Percentiles rank a stretch among this genome's conserved stretches.
These are phyloP conservation scores for Cromileptes altivelis DNA, from an alignment of 2,113 vertebrate species.

Conservation along the genomic window DNA sequence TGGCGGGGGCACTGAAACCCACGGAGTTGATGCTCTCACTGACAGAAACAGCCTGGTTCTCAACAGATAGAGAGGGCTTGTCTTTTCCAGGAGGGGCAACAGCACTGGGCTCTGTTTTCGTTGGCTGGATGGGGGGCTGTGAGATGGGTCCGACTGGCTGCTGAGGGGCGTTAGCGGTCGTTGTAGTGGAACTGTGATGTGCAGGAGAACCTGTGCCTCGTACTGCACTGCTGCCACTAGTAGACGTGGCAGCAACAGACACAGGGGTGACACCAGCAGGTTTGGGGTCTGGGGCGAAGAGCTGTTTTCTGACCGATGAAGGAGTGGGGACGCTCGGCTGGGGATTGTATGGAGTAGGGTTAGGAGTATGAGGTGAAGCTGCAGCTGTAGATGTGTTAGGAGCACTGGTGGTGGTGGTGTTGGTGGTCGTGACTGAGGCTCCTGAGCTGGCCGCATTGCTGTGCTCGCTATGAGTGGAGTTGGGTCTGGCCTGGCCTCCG, in stretches of 20 bases:
- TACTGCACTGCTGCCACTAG: conserved; percentile 78
- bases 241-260: conserved; percentile 81
- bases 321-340: conserved; percentile 89
- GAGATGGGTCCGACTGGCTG: conserved; percentile 82
- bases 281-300: conserved; percentile 92
- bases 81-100: conserved; percentile 87
- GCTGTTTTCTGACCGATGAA: conserved; percentile 94
- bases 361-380: conserved; percentile 84
- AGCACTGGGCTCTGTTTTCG: conserved; percentile 88
- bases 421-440: conserved; percentile 47
- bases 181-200: conserved; percentile 75
- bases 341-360: conserved; percentile 84
- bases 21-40: conserved; percentile 75
- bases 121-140: conserved; percentile 60
- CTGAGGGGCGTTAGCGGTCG: conserved; percentile 84
- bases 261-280: conserved; percentile 75
- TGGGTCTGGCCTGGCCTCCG: conserved; percentile 64
- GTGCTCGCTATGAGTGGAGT: conserved; percentile 70
- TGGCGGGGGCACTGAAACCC: conserved; percentile 79
- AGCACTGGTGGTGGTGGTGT: conserved; percentile 71
- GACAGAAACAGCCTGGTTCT: conserved; percentile 66
- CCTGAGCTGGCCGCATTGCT: conserved; percentile 62
- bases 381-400: conserved; percentile 74
- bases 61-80: conserved; percentile 77
- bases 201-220: conserved; percentile 77